Base-by-base conservation (phyloP, 2,797 vertebrate species). In the Scolopax bukidnonensis region DNA sequence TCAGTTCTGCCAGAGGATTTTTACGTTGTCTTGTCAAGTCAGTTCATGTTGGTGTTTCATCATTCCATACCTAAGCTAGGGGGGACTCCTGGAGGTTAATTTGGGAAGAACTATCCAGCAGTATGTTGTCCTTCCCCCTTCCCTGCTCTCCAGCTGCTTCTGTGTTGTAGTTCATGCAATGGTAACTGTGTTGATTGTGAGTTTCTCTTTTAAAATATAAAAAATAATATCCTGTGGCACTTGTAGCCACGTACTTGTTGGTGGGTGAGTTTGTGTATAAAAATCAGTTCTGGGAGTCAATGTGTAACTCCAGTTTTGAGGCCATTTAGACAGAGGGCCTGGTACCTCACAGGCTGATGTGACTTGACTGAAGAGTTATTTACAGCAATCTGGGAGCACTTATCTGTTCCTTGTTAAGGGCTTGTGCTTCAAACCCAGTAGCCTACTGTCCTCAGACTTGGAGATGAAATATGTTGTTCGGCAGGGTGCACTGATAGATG, bases 1-100 rank as follows among this genome's bases (percentile, higher is more conserved):
- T 68, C n/a, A 33, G 54, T 69, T 87, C 74, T 90, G 85, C 76
- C 70, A 82, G 73, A 68, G 30, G n/a, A 69, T 86, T 94, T 87
- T 41, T 36, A 0, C 48, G 4, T 43, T 70, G 25, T 40, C 36
- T 43, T 8, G 9, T 67, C 36, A 38, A 64, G 36, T 56, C 40
- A 45, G 27, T 75, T 70, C 36, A 16, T 32, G 28, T 9, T 54
- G 70, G 43, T 84, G 27, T 71, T 89, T 57, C 1, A 3, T 32
- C 57, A 75, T 68, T 21, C 54, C 0, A 0, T 59, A 30, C 65
- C 51, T 87, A 75, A 84, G 75, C 20, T 30, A 40, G 30, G 28
- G 28, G 28, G 23, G 7, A 30, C 13, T 77, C 32, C 11, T n/a
- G 25, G 17, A 60, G 48, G 32, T 69, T 70, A 38, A 59, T 63